These are phyloP conservation scores for Eretmochelys imbricata DNA, from an alignment of 2,113 vertebrate genomes.

Conservation along the genomic window DNA sequence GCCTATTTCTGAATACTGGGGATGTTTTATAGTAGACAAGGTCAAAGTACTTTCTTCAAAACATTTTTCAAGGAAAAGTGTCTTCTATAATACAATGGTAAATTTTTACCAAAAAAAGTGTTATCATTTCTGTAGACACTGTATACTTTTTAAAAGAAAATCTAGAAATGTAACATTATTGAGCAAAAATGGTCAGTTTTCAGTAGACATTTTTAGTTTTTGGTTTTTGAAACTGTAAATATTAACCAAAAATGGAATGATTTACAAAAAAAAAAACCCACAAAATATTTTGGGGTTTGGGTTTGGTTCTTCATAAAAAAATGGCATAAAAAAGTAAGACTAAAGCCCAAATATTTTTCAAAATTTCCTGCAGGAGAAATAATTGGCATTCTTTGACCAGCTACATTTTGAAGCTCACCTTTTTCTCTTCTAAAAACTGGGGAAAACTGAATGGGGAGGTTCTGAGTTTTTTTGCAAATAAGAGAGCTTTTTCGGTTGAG, in stretches of 20 bases:
- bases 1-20: accelerated
- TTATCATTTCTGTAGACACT: not conserved
- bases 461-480: not conserved
- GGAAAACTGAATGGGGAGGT: not conserved
- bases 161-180: not conserved
- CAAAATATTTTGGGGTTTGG: not conserved
- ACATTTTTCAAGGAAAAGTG: not conserved
- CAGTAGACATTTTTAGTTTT: not conserved
- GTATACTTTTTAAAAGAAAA: not conserved
- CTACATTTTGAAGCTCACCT: not conserved
- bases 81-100: not conserved
- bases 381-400: not conserved
- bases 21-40: not conserved
- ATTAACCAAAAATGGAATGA: not conserved
- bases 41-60: not conserved
- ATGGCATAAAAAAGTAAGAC: not conserved
- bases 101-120: not conserved
- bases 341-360: not conserved
- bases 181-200: not conserved
- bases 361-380: not conserved
- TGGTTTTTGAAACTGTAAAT: not conserved
- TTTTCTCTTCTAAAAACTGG: not conserved
- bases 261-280: not conserved
- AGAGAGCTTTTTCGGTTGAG: not conserved
- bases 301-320: not conserved